Conservation (phyloP, 2,888 invertebrate species). For the Calameuta pallipes region DNA sequence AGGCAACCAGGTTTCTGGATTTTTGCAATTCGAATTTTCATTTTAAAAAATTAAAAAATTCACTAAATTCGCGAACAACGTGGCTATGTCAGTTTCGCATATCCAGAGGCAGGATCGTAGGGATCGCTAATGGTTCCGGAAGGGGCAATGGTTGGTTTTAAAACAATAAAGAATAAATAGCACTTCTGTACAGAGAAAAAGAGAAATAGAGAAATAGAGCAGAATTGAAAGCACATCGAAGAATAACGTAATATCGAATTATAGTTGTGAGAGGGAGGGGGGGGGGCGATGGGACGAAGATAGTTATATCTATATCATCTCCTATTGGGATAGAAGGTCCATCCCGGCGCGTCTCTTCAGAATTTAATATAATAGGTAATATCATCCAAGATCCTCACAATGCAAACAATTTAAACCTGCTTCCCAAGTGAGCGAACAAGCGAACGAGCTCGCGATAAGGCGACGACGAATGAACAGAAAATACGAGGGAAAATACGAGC, state of each 20-base stretch:
- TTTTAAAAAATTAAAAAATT: too few species aligned
- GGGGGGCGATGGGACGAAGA: not conserved
- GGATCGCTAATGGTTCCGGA: too few species aligned
- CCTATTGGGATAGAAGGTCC: constrained; percentile 12
- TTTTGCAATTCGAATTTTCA: too few species aligned
- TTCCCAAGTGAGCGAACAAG: constrained; percentile 5
- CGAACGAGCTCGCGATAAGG: constrained; percentile 37
- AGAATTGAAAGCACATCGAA: not conserved
- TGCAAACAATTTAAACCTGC: constrained; percentile 55
- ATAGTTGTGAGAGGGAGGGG: not conserved
- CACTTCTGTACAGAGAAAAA: too few species aligned
- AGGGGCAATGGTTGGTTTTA: too few species aligned
- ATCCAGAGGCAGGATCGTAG: too few species aligned
- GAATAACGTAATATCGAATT: not conserved
- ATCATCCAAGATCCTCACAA: constrained; percentile 54
- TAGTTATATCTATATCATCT: too few species aligned
- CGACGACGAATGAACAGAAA: constrained; percentile 47
- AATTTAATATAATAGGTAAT: constrained; percentile 60
- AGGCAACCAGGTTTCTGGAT: too few species aligned
- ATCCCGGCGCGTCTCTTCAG: constrained; percentile 41
- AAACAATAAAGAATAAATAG: too few species aligned
- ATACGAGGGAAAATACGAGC: constrained; percentile 22
- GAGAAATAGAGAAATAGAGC: too few species aligned
- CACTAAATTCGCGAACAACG: too few species aligned
- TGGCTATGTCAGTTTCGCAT: too few species aligned